A percentile compares a stretch with the other conserved stretches of the same genome.
phyloP scores from a whole-genome alignment of 2,888 invertebrate species.

The Brachyptera risi region DNA sequence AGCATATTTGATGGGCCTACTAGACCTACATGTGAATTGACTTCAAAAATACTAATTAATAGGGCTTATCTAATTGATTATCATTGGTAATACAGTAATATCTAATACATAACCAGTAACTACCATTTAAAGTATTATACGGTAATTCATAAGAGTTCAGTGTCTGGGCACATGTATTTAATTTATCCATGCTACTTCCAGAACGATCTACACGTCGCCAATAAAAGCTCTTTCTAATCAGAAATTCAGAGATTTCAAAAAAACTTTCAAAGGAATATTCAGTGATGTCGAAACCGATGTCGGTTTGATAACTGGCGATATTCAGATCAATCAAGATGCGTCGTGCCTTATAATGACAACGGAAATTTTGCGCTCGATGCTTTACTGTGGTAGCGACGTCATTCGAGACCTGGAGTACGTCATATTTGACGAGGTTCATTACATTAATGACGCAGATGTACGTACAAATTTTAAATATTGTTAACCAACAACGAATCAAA shows the following conservation, averaged over 20 bases:
- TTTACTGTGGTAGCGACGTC: conserved; percentile 90
- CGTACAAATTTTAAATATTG: conserved; percentile 31
- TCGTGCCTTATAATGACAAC: conserved; percentile 99
- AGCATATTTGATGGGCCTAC: too few species aligned
- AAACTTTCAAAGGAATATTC: conserved; percentile 61
- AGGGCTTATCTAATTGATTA: too few species aligned
- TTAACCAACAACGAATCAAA: too few species aligned
- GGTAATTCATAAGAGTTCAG: neutral
- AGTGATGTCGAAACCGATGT: conserved; percentile 56
- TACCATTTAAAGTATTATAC: too few species aligned
- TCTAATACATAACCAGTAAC: too few species aligned
- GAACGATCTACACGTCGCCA: conserved; percentile 95
- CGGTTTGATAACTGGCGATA: conserved; percentile 90
- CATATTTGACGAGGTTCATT: conserved; percentile 99
- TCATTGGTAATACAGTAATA: too few species aligned
- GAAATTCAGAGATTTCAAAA: conserved; percentile 96
- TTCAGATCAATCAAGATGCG: conserved; percentile 91
- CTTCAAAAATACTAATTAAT: too few species aligned
- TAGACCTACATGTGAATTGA: too few species aligned
- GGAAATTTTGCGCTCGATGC: conserved; percentile 95
- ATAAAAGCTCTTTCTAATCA: conserved; percentile 99
- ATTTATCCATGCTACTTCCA: conserved; percentile 38
- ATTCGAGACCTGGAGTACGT: conserved; percentile 97
- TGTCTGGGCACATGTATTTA: neutral
- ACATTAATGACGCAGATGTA: conserved; percentile 93